Evolutionary conservation across 2,113 vertebrate species (phyloP).

Genomic region (Grantiella picta): DNA sequence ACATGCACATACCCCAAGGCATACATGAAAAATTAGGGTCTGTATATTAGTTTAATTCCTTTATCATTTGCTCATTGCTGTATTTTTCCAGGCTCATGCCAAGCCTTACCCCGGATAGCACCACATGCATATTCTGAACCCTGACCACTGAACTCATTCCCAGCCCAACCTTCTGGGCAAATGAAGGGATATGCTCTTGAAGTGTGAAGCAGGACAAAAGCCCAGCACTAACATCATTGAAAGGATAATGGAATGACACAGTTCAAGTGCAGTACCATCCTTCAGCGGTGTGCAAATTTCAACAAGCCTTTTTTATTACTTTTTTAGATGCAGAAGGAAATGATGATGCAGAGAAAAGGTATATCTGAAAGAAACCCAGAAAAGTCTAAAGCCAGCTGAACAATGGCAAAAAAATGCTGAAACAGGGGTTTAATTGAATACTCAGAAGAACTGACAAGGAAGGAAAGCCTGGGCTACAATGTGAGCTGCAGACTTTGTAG

Average conservation of each 20-base stretch:
- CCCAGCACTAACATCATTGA: accelerated
- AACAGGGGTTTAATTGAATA: background rate
- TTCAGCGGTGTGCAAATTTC: background rate
- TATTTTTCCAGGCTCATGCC: background rate
- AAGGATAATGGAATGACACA: background rate
- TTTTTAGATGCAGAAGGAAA: background rate
- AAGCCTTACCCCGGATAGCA: background rate
- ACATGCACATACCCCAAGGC: background rate
- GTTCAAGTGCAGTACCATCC: background rate
- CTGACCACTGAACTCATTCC: background rate
- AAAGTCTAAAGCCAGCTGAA: background rate
- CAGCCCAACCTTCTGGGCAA: background rate
- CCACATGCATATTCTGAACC: background rate
- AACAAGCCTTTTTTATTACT: background rate
- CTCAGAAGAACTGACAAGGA: background rate
- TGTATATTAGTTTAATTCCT: background rate
- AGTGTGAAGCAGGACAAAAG: background rate
- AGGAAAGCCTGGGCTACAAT: background rate
- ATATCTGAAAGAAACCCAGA: background rate
- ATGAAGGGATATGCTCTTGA: background rate
- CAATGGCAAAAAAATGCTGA: background rate
- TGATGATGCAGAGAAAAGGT: background rate
- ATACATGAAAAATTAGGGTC: background rate
- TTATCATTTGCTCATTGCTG: background rate
- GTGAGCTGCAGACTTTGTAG: background rate